Conservation (phyloP, 1,140 invertebrate genomes). For the Frieseomelitta varia region DNA sequence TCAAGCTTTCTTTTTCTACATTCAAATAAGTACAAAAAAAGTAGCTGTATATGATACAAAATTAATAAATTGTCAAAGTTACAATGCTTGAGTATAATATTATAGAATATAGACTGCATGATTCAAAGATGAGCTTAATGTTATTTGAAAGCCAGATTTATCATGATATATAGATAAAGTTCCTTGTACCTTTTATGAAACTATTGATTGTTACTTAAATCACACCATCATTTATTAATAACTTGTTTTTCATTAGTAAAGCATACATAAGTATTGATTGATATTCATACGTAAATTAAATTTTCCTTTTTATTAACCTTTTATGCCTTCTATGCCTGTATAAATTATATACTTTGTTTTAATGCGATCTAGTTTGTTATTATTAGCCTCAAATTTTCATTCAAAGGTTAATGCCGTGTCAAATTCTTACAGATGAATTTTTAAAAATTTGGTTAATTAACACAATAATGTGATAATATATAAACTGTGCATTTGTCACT, state of each 20-base stretch:
- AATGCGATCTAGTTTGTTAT: no score
- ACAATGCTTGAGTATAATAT: no score
- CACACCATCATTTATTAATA: slow-evolving; percentile 1
- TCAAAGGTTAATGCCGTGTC: no score
- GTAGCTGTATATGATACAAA: no score
- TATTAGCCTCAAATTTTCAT: neutral
- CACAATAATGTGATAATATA: neutral
- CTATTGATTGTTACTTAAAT: neutral
- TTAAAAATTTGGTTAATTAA: neutral
- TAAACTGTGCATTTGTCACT: neutral
- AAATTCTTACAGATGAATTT: neutral
- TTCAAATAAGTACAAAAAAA: neutral
- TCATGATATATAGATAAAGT: neutral
- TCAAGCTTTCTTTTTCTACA: neutral
- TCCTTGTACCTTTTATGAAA: neutral
- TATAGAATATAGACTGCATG: no score
- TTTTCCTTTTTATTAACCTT: neutral
- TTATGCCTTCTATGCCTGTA: no score
- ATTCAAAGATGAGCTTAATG: neutral
- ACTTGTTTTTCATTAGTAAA: slow-evolving; percentile 27
- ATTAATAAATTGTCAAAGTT: neutral
- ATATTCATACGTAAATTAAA: no score
- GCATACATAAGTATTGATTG: neutral
- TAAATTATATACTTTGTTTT: neutral
- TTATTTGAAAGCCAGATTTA: neutral